These are phyloP conservation scores for Hemicrepidius hirtus DNA, from an alignment of 2,888 invertebrate species.

Conservation along the genomic window DNA sequence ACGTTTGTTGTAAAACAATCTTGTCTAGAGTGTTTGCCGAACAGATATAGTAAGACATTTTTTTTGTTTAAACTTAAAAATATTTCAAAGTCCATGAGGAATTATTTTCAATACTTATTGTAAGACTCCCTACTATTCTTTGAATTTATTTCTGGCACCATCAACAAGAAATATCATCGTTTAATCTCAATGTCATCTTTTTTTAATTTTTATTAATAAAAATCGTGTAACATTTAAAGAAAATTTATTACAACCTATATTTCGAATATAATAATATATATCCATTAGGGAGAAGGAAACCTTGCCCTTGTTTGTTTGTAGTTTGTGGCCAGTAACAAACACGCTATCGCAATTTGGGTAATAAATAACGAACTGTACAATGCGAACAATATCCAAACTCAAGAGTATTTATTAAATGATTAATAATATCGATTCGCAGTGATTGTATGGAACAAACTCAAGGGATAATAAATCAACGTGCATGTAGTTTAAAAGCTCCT, in stretches of 20 bases:
- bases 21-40: too few relatives aligned
- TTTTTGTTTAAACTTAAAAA: too few relatives aligned
- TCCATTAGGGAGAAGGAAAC: background rate
- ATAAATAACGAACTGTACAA: conserved; percentile 20
- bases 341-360: conserved; percentile 3
- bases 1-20: too few relatives aligned
- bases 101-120: too few relatives aligned
- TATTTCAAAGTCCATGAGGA: too few relatives aligned
- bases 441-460: conserved; percentile 18
- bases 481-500: conserved; percentile 7
- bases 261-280: conserved; percentile 6
- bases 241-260: background rate
- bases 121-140: too few relatives aligned
- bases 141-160: too few relatives aligned
- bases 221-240: too few relatives aligned
- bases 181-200: too few relatives aligned
- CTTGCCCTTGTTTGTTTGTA: conserved; percentile 10
- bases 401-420: conserved; percentile 29
- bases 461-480: conserved; percentile 19
- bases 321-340: conserved; percentile 5
- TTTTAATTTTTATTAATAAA: too few relatives aligned
- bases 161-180: too few relatives aligned
- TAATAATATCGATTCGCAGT: conserved; percentile 14
- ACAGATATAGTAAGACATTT: too few relatives aligned
- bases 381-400: conserved; percentile 9